These are phyloP conservation scores for Pavo muticus DNA, from an alignment of 2,113 vertebrate species.

Conservation along the genomic window DNA sequence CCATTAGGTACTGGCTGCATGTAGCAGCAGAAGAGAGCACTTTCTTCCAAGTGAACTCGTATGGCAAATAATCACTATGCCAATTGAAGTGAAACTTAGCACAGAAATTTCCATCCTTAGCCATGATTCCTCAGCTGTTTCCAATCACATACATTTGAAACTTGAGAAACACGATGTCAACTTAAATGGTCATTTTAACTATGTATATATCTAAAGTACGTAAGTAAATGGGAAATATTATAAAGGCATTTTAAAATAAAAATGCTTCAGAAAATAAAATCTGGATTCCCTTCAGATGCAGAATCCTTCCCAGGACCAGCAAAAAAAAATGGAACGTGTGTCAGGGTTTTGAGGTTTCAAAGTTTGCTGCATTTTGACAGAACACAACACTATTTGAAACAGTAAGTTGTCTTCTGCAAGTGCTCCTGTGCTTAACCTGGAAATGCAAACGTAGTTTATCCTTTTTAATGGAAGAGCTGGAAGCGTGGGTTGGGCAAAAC, in stretches of 20 bases:
- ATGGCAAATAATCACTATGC: background rate
- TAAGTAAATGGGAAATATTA: background rate
- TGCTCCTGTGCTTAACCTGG: background rate
- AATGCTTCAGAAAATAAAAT: background rate
- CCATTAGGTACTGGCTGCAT: background rate
- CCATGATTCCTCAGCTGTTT: constrained; percentile 10
- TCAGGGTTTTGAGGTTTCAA: background rate
- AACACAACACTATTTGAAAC: background rate
- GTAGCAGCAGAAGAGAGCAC: background rate
- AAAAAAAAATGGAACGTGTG: background rate
- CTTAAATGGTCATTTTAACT: background rate
- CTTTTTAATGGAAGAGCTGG: background rate
- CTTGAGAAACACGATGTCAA: background rate
- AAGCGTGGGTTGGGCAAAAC: background rate
- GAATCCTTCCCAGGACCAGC: background rate
- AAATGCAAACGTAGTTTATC: background rate
- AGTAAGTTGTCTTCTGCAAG: background rate
- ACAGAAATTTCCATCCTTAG: background rate
- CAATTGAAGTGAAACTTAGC: background rate
- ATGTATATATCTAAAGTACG: background rate
- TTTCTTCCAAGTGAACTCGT: background rate
- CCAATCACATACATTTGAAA: background rate
- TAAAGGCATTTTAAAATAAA: background rate
- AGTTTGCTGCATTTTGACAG: background rate
- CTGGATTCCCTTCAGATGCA: background rate